A percentile compares a stretch with the other conserved stretches of the same genome.
phyloP scores from a whole-genome alignment of 1,140 invertebrate genomes.

The Philopotamus ludificatus region DNA sequence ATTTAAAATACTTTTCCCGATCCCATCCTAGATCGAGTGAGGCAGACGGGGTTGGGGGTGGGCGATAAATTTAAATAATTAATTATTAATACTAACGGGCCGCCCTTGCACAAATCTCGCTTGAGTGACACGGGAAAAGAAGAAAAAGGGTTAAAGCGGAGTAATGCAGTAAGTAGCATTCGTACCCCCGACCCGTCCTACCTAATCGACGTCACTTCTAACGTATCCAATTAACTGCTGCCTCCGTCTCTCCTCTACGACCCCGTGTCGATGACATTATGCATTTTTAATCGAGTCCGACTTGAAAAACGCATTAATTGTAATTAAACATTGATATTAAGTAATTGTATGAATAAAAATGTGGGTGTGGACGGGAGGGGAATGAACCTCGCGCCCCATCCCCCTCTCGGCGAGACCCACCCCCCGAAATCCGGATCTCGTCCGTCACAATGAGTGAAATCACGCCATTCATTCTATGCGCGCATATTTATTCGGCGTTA shows the following conservation, averaged over 20 bases:
- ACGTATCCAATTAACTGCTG: conserved; percentile 25
- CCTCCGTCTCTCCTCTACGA: conserved; percentile 4
- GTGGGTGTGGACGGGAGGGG: conserved; percentile 13
- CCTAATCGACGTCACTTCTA: conserved; percentile 25
- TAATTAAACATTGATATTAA: too few relatives aligned
- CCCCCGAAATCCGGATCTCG: conserved; percentile 18
- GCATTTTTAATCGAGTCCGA: conserved; percentile 13
- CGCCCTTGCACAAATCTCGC: conserved; percentile 1
- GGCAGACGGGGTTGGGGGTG: background rate
- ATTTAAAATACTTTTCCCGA: too few relatives aligned
- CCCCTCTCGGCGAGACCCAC: background rate
- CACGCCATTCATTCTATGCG: too few relatives aligned
- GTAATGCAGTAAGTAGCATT: conserved; percentile 23
- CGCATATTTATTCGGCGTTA: too few relatives aligned
- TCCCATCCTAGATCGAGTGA: too few relatives aligned
- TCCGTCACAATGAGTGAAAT: too few relatives aligned
- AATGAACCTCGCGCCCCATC: background rate
- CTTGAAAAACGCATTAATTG: conserved; percentile 17
- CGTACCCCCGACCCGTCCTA: background rate
- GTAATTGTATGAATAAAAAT: conserved; percentile 9
- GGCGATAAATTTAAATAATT: background rate
- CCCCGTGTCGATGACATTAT: conserved; percentile 19
- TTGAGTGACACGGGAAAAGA: conserved; percentile 28
- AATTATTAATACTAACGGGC: background rate
- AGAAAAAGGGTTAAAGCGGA: conserved; percentile 19